A percentile compares a stretch with the other conserved stretches of the same genome.
These are phyloP conservation scores for Poecile atricapillus DNA, from an alignment of 2,113 vertebrate genomes.

Conservation along the genomic window DNA sequence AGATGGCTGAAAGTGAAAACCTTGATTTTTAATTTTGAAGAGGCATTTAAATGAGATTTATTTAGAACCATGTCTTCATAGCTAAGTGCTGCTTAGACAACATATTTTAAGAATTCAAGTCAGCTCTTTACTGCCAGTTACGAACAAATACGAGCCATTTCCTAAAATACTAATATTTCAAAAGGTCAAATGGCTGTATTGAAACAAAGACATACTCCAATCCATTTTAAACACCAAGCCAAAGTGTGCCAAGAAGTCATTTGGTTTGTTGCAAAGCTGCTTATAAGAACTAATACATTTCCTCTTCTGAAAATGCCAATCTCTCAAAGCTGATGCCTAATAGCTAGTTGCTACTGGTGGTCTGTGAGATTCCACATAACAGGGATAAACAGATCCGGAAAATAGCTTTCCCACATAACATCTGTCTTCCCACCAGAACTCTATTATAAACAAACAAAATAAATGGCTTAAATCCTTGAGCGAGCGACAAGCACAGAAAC, in stretches of 20 bases:
- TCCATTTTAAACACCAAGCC: background rate
- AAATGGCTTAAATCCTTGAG: conserved; percentile 54
- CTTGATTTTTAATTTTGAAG: background rate
- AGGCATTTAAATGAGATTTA: background rate
- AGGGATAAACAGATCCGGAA: conserved; percentile 11
- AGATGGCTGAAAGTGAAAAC: background rate
- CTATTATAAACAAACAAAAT: conserved; percentile 62
- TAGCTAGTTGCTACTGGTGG: background rate
- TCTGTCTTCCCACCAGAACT: conserved; percentile 56
- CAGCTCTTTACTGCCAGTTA: background rate
- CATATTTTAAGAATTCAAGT: conserved; percentile 9
- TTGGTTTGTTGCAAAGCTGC: background rate
- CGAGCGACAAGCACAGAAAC: background rate
- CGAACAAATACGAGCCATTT: background rate
- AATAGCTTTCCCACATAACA: conserved; percentile 61
- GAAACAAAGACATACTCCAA: background rate
- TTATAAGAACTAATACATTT: background rate
- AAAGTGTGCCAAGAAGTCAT: background rate
- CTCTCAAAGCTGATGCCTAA: background rate
- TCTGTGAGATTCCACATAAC: background rate
- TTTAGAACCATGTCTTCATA: background rate
- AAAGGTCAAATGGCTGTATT: conserved; percentile 25
- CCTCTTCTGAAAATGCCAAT: background rate
- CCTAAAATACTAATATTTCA: conserved; percentile 50
- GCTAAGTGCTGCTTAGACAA: background rate